Evolutionary conservation across 2,797 vertebrate species (phyloP), one percentile per base, ranked within the genome.

Genomic region (Syngnathus acus): DNA sequence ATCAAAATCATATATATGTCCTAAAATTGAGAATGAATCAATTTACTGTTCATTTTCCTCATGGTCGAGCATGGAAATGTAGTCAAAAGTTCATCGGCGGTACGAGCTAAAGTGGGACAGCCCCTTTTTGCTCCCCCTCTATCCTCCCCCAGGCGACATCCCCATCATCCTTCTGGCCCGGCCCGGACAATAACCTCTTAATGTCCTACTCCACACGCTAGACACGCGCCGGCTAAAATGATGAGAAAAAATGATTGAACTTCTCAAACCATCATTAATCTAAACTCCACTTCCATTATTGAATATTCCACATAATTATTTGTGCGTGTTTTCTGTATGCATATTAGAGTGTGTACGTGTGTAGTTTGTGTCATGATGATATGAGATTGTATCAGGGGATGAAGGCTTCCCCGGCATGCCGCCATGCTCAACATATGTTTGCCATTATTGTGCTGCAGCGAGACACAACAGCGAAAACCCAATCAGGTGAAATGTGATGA

Each of bases 241-340:
- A 90, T 88, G 84, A 89, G 82, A 84, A 87, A 78, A 84, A 85
- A 70, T 66, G 89, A 88, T 90, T 84, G 80, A 87, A 87, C 81
- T 90, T 87, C 84, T 84, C 64, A 87, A 87, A 87, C 86, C 74
- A 74, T 86, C 88, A 91, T 90, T 90, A 90, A 91, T 91, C 89
- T 89, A 82, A 83, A 82, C 83, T 82, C 80, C 64, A 48, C 74
- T 83, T 89, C 88, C 89, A 90, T 91, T 90, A 90, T 84, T 85
- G 82, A 82, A 87, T 79, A 91, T 88, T 86, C 81, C 48, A 80
- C 78, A 86, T 90, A 89, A 90, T 91, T 86, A 89, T 84, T 84
- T 87, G 83, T 86, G 72, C 45, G 68, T 67, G 68, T 79, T 74
- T 74, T 69, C 23, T 14, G 64, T 37, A 58, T 16, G 59, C 54